Evolutionary conservation across 2,113 vertebrate genomes (phyloP).

Genomic region (Kryptolebias marmoratus): DNA sequence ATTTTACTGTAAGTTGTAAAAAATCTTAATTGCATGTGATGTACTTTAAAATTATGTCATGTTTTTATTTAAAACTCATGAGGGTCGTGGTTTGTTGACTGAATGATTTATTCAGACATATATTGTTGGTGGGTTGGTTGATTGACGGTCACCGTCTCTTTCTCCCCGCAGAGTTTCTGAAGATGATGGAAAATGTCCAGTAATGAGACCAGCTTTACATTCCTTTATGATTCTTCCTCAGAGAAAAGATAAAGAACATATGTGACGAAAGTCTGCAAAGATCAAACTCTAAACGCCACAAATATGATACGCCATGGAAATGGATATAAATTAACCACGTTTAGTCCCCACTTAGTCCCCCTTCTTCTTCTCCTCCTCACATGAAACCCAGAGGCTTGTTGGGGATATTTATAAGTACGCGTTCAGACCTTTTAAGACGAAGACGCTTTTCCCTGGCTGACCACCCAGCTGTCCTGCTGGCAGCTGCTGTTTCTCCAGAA

Average conservation of each 20-base stretch:
- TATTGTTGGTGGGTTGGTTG: neutral
- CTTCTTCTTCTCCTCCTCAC: slow-evolving; percentile 7
- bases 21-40: neutral
- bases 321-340: neutral
- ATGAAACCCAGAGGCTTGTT: slow-evolving; percentile 21
- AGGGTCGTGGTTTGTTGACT: neutral
- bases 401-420: slow-evolving; percentile 77
- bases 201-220: slow-evolving; percentile 64
- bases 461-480: slow-evolving; percentile 71
- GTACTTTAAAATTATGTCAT: neutral
- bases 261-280: neutral
- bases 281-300: neutral
- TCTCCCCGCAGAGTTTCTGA: slow-evolving; percentile 78
- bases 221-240: slow-evolving; percentile 40
- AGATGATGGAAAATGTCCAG: slow-evolving; percentile 84
- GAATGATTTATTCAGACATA: neutral
- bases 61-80: neutral
- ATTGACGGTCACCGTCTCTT: neutral
- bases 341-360: neutral
- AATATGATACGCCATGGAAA: neutral
- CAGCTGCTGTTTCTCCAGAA: slow-evolving; percentile 74
- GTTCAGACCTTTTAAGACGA: slow-evolving; percentile 76
- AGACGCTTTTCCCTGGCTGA: slow-evolving; percentile 25
- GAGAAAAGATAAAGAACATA: slow-evolving; percentile 1
- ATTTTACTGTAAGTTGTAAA: too few relatives aligned